These are phyloP conservation scores for Chrysolina haemoptera DNA, from an alignment of 2,888 invertebrate species.

Conservation along the genomic window DNA sequence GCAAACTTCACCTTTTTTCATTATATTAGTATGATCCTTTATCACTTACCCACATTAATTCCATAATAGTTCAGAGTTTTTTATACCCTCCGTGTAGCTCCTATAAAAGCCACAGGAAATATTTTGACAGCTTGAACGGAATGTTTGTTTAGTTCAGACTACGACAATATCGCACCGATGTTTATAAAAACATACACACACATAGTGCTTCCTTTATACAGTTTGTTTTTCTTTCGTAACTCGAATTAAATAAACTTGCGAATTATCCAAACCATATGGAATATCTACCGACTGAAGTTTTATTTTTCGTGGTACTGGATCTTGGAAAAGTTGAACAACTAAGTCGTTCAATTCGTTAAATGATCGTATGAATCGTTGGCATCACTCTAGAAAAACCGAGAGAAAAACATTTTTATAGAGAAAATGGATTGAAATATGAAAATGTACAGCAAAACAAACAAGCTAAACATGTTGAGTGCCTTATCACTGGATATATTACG, in stretches of 20 bases:
- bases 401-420: no score
- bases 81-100: background rate
- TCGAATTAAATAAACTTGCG: conserved; percentile 40
- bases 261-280: conserved; percentile 48
- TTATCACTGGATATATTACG: no score
- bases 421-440: no score
- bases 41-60: background rate
- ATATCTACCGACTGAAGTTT: conserved; percentile 1
- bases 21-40: no score
- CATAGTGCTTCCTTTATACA: conserved; percentile 42
- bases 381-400: no score
- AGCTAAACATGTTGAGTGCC: no score
- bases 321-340: background rate
- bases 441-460: no score
- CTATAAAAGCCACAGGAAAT: conserved; percentile 33
- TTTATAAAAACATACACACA: conserved; percentile 47
- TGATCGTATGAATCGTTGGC: background rate
- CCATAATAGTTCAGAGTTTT: background rate
- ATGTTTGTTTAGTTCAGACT: conserved; percentile 41
- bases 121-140: conserved; percentile 51
- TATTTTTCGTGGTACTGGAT: background rate
- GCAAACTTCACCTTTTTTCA: no score
- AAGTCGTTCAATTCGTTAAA: background rate
- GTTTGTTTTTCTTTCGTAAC: conserved; percentile 42
- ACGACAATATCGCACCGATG: conserved; percentile 43